Conservation (phyloP, 2,888 invertebrate species). For the Lissonota sp. region DNA sequence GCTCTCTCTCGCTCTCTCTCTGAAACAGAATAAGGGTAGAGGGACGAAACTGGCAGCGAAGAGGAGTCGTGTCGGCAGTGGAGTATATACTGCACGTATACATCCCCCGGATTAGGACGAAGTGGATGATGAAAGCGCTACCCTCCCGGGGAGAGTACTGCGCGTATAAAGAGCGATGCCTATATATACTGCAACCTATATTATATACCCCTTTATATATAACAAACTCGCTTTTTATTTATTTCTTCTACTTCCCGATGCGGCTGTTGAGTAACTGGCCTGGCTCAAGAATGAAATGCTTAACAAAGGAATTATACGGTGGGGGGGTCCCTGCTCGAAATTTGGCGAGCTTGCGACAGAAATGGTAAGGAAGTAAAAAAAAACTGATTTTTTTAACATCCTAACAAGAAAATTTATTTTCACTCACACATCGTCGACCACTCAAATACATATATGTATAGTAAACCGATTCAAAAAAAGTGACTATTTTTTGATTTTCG, state of each 20-base stretch:
- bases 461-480: no score
- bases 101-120: constrained; percentile 71
- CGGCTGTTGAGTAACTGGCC: constrained; percentile 24
- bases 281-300: no score
- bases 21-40: constrained; percentile 6
- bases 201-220: constrained; percentile 4
- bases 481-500: no score
- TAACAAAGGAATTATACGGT: no score
- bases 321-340: no score
- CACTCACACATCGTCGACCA: no score
- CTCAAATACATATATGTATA: no score
- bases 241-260: constrained; percentile 47
- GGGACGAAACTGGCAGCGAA: constrained; percentile 28
- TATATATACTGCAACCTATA: constrained; percentile 6
- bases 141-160: constrained; percentile 18
- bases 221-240: constrained; percentile 45
- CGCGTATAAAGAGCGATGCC: constrained; percentile 39
- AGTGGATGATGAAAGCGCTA: constrained; percentile 74
- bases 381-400: no score
- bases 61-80: constrained; percentile 51
- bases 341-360: background rate
- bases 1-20: constrained; percentile 62
- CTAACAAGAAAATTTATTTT: no score
- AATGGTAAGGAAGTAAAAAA: no score
- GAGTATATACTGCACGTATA: constrained; percentile 55